Conservation (phyloP, 2,888 invertebrate genomes). For the Nomada flava region DNA sequence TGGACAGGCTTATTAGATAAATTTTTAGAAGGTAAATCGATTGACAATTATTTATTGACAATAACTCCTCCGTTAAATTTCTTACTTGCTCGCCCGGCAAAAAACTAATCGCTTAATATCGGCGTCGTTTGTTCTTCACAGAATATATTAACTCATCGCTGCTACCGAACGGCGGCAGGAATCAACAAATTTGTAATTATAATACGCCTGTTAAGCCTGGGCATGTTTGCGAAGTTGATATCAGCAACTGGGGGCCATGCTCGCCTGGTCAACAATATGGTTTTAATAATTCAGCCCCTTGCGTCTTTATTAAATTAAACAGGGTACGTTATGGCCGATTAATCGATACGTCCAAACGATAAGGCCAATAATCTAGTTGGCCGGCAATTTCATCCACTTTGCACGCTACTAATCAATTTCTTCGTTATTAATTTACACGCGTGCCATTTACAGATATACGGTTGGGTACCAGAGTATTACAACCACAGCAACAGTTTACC, state of each 20-base stretch:
- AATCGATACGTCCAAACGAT: not conserved
- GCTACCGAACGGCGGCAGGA: slow-evolving; percentile 84
- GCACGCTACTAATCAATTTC: not conserved
- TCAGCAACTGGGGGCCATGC: slow-evolving; percentile 85
- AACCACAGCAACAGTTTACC: slow-evolving; percentile 86
- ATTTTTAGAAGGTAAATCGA: slow-evolving; percentile 86
- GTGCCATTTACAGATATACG: slow-evolving; percentile 87
- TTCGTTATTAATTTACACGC: not conserved
- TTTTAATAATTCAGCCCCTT: slow-evolving; percentile 90
- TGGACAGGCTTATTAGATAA: slow-evolving; percentile 86
- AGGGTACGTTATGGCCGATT: slow-evolving; percentile 85
- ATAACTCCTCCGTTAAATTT: too few relatives aligned
- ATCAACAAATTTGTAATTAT: slow-evolving; percentile 86
- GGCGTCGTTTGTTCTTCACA: slow-evolving; percentile 37
- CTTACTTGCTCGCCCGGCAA: too few relatives aligned
- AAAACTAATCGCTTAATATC: not conserved
- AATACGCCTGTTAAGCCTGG: slow-evolving; percentile 81
- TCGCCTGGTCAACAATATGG: slow-evolving; percentile 87
- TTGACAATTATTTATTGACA: too few relatives aligned
- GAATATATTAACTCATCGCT: slow-evolving; percentile 83
- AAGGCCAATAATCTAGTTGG: not conserved
- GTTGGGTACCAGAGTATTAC: slow-evolving; percentile 90
- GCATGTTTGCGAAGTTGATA: slow-evolving; percentile 86
- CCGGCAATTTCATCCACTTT: not conserved
- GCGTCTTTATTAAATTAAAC: slow-evolving; percentile 94